phyloP scores from a whole-genome alignment of 2,113 vertebrate species.

The Ctenodactylus gundi region DNA sequence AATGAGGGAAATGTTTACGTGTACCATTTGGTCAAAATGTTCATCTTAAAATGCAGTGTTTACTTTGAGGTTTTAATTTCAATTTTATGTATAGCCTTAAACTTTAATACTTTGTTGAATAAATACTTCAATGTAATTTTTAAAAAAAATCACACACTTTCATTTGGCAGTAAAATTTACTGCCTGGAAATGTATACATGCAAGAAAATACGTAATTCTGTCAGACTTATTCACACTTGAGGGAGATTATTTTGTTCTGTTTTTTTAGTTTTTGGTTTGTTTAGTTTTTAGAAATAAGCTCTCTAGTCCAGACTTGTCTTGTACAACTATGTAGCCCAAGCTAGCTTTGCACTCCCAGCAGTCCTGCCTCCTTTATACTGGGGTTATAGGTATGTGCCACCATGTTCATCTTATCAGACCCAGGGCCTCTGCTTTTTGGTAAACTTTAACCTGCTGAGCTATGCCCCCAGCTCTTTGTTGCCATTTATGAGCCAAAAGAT shows the following conservation, averaged over 20 bases:
- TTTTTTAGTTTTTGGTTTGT: too few relatives aligned
- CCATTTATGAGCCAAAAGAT: not conserved
- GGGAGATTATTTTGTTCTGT: not conserved
- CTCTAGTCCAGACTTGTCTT: too few relatives aligned
- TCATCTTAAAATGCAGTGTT: constrained; percentile 20
- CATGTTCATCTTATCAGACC: too few relatives aligned
- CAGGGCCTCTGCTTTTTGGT: too few relatives aligned
- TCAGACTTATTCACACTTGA: not conserved
- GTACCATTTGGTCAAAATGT: constrained; percentile 6
- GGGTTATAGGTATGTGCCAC: too few relatives aligned
- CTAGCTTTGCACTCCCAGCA: too few relatives aligned
- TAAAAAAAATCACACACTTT: not conserved
- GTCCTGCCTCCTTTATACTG: too few relatives aligned
- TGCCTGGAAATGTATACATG: not conserved
- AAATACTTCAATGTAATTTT: constrained; percentile 42
- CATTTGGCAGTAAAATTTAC: constrained; percentile 26
- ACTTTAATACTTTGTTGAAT: constrained; percentile 12
- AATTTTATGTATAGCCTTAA: constrained; percentile 1
- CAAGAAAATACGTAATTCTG: constrained; percentile 36
- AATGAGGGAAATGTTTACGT: constrained; percentile 44
- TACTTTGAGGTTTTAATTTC: constrained; percentile 51
- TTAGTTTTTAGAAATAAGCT: too few relatives aligned
- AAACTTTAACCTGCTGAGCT: too few relatives aligned
- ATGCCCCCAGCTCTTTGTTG: too few relatives aligned
- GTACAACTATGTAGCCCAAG: too few relatives aligned